Conservation (phyloP, 2,888 invertebrate species). For the Tiphia femorata region DNA sequence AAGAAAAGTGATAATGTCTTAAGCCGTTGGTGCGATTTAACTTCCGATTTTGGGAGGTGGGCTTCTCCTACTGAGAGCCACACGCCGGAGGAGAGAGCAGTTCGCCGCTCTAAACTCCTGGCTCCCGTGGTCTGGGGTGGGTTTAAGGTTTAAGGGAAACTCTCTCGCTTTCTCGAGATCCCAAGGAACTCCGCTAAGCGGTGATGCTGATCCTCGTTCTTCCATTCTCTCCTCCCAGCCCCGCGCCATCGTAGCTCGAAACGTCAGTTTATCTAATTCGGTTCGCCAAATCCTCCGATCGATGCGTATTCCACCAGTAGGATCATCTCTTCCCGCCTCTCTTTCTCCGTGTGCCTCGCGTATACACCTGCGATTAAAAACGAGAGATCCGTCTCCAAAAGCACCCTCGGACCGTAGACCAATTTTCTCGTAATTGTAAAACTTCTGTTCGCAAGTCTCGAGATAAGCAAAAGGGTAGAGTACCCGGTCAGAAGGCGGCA, state of each 20-base stretch:
- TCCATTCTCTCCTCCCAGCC: conserved; percentile 46
- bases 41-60: conserved; percentile 60
- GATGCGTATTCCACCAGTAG: conserved; percentile 36
- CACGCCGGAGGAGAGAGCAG: conserved; percentile 49
- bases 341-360: too few species aligned
- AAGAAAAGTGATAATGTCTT: conserved; percentile 80
- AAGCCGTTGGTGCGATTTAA: conserved; percentile 73
- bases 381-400: too few species aligned
- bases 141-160: conserved; percentile 66
- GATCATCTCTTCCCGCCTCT: neutral
- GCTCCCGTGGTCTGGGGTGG: conserved; percentile 60
- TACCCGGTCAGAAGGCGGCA: too few species aligned
- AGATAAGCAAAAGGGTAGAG: too few species aligned
- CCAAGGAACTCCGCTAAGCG: conserved; percentile 60
- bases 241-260: too few species aligned
- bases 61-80: conserved; percentile 40
- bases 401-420: too few species aligned
- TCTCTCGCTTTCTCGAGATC: conserved; percentile 55
- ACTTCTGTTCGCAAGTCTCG: too few species aligned
- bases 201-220: conserved; percentile 63
- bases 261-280: conserved; percentile 67
- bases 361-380: too few species aligned
- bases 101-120: conserved; percentile 62
- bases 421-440: too few species aligned
- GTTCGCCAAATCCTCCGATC: conserved; percentile 58